phyloP scores from a whole-genome alignment of 2,113 vertebrate species.

The Cyanoderma ruficeps region DNA sequence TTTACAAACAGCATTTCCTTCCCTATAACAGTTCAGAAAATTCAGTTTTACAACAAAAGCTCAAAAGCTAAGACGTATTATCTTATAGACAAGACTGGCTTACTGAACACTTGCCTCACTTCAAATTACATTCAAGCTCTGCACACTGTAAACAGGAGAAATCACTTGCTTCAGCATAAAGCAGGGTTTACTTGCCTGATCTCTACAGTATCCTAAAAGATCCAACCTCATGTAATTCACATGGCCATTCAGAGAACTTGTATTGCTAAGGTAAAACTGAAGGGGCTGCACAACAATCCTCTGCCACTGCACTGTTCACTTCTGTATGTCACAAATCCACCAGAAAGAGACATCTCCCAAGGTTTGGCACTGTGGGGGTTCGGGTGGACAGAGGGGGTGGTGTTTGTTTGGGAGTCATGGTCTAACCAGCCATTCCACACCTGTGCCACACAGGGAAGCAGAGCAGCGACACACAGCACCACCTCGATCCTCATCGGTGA shows the following conservation, averaged over 20 bases:
- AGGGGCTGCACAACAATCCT: neutral
- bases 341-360: neutral
- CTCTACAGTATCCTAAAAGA: neutral
- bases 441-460: neutral
- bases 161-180: neutral
- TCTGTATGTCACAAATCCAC: neutral
- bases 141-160: neutral
- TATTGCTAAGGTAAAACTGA: neutral
- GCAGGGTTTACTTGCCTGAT: neutral
- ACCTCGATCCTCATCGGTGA: neutral
- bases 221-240: neutral
- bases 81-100: neutral
- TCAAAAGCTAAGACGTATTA: neutral
- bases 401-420: neutral
- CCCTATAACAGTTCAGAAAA: neutral
- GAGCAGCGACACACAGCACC: neutral
- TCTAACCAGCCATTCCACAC: too few species aligned
- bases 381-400: accelerated
- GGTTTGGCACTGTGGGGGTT: neutral
- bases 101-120: neutral
- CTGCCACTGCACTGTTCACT: neutral
- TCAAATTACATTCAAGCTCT: neutral
- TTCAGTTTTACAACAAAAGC: neutral
- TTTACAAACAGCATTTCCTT: neutral
- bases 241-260: neutral